phyloP scores from a whole-genome alignment of 2,888 invertebrate genomes.

The Amiota communis region DNA sequence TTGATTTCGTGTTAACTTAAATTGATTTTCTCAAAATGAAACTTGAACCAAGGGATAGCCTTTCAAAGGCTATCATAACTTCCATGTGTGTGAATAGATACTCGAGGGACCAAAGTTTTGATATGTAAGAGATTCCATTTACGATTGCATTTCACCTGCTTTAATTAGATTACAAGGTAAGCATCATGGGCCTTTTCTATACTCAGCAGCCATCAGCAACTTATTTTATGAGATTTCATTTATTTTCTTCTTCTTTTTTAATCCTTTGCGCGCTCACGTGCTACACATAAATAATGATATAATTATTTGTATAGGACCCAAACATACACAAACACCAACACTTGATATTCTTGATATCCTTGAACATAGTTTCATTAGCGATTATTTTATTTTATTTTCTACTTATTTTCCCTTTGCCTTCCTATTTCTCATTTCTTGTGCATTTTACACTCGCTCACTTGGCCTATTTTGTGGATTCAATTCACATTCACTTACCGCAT shows the following conservation, averaged over 20 bases:
- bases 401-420: neutral
- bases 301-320: slow-evolving; percentile 57
- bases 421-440: no score
- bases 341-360: slow-evolving; percentile 34
- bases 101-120: neutral
- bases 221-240: neutral
- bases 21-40: slow-evolving; percentile 46
- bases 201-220: neutral
- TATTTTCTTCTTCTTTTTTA: slow-evolving; percentile 6
- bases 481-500: slow-evolving; percentile 70
- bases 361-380: slow-evolving; percentile 42
- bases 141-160: neutral
- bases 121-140: neutral
- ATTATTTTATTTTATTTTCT: slow-evolving; percentile 34
- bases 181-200: neutral
- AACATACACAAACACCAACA: slow-evolving; percentile 25
- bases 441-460: neutral
- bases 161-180: slow-evolving; percentile 17
- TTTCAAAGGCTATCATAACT: neutral
- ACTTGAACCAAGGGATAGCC: neutral
- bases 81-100: neutral
- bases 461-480: neutral
- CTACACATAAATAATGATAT: slow-evolving; percentile 59
- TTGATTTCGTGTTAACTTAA: slow-evolving; percentile 40
- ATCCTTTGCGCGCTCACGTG: slow-evolving; percentile 48